Evolutionary conservation across 2,113 vertebrate genomes (phyloP).

Genomic region (Tangachromis dhanisi): DNA sequence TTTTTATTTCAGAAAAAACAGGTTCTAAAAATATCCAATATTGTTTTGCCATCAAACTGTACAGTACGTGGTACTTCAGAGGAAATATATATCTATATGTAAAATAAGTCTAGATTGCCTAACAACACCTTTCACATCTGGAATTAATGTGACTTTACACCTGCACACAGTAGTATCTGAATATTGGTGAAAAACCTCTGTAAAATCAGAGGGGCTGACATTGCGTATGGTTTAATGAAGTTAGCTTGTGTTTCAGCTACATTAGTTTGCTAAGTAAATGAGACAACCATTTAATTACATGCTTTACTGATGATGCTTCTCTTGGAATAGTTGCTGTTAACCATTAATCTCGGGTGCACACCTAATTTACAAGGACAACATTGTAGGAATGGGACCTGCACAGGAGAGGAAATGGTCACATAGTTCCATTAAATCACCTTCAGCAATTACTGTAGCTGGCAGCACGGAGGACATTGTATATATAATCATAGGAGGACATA

Average conservation of each 20-base stretch:
- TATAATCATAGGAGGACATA: background rate
- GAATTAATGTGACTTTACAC: background rate
- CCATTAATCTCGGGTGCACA: slow-evolving; percentile 66
- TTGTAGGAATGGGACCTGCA: slow-evolving; percentile 31
- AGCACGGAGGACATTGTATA: slow-evolving; percentile 11
- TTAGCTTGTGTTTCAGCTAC: slow-evolving; percentile 51
- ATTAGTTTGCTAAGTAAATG: slow-evolving; percentile 67
- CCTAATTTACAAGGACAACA: slow-evolving; percentile 71
- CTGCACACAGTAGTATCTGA: background rate
- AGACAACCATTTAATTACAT: slow-evolving; percentile 70
- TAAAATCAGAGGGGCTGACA: background rate
- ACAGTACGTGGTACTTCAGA: background rate
- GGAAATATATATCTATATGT: background rate
- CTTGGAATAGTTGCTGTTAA: slow-evolving; percentile 60
- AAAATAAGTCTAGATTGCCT: background rate
- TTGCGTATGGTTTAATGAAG: slow-evolving; percentile 56
- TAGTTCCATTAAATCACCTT: slow-evolving; percentile 61
- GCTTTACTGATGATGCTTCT: slow-evolving; percentile 60
- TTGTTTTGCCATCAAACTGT: background rate
- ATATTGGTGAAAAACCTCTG: background rate
- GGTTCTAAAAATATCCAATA: slow-evolving; percentile 17
- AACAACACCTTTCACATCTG: background rate
- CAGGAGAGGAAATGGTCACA: slow-evolving; percentile 42
- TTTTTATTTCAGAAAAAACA: background rate
- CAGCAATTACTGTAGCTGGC: slow-evolving; percentile 58